Conservation (phyloP, 2,797 vertebrate species). For the Eulemur rubriventer region DNA sequence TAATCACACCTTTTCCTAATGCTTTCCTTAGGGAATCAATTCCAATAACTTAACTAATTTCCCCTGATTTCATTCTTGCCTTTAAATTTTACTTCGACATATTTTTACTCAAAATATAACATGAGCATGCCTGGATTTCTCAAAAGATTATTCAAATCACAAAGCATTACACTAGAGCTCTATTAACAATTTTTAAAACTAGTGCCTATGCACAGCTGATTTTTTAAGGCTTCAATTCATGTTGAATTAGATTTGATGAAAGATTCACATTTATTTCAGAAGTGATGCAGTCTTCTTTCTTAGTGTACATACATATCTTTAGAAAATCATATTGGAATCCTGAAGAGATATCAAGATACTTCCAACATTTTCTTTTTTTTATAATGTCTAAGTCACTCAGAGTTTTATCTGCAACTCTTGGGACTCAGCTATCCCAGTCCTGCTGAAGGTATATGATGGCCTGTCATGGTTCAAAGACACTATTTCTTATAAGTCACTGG, state of each 20-base stretch:
- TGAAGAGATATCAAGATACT: neutral
- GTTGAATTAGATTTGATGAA: neutral
- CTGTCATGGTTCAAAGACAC: constrained; percentile 29
- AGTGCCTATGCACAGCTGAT: neutral
- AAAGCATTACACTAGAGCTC: neutral
- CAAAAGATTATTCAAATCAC: neutral
- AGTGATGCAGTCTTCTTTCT: neutral
- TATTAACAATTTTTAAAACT: neutral
- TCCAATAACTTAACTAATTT: neutral
- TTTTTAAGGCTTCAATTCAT: neutral
- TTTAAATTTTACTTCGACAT: neutral
- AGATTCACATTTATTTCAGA: neutral
- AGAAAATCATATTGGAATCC: neutral
- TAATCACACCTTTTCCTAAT: neutral
- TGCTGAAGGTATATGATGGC: constrained; percentile 26
- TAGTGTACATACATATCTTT: neutral
- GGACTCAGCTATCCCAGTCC: neutral
- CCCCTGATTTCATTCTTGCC: neutral
- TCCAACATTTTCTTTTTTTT: neutral
- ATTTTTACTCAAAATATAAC: neutral
- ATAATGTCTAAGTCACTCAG: neutral
- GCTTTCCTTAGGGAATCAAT: neutral
- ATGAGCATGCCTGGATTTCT: neutral
- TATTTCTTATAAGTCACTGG: constrained; percentile 46
- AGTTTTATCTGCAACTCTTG: constrained; percentile 39